Percentiles rank a stretch among this genome's conserved stretches.
Evolutionary conservation across 2,113 vertebrate genomes (phyloP).

Genomic region (Cyprinodon variegatus): DNA sequence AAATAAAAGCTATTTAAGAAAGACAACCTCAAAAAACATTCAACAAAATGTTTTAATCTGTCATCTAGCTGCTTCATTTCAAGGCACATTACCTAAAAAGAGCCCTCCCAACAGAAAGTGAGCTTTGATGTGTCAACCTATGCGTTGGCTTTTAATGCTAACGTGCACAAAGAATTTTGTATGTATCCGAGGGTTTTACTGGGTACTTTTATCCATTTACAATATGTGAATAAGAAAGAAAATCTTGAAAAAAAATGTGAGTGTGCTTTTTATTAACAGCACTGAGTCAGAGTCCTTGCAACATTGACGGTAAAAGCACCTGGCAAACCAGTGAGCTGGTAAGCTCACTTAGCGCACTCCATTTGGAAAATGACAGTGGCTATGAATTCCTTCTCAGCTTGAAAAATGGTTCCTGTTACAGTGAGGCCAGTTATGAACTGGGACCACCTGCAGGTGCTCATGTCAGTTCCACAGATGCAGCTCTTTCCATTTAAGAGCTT

Average conservation of each 20-base stretch:
- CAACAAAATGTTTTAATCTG: neutral
- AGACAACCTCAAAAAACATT: neutral
- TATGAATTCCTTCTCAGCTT: neutral
- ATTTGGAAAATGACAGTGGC: neutral
- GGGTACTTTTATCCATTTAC: slow-evolving; percentile 1
- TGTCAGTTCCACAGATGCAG: slow-evolving; percentile 3
- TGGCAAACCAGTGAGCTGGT: slow-evolving; percentile 13
- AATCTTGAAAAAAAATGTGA: slow-evolving; percentile 3
- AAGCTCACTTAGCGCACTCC: slow-evolving; percentile 4
- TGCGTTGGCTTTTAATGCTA: neutral
- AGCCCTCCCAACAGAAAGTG: neutral
- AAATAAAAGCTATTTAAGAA: neutral
- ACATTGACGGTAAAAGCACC: slow-evolving; percentile 10
- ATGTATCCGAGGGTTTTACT: neutral
- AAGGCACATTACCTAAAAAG: neutral
- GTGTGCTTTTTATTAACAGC: neutral
- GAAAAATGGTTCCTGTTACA: slow-evolving; percentile 10
- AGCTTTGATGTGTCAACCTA: neutral
- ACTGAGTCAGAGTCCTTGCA: slow-evolving; percentile 19
- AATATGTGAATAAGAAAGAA: neutral
- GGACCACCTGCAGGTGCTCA: neutral
- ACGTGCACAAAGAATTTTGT: neutral
- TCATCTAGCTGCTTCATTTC: neutral
- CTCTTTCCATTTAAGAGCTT: neutral
- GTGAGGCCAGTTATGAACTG: neutral